Evolutionary conservation across 2,797 vertebrate species (phyloP).

Genomic region (Nannoperca australis): DNA sequence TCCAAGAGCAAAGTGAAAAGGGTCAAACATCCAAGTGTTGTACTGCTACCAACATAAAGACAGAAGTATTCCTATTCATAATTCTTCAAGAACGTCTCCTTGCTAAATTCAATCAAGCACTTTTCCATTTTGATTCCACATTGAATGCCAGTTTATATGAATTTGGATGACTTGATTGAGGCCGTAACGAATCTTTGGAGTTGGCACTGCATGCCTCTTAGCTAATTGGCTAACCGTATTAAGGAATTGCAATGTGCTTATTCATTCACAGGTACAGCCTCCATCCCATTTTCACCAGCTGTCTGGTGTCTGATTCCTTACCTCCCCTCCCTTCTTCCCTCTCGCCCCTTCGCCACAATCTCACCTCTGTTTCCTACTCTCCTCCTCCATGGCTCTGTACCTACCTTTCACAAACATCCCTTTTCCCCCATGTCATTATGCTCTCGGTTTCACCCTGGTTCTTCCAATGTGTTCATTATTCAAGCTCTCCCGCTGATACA

Average conservation of each 20-base stretch:
- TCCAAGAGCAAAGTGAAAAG: slow-evolving; percentile 65
- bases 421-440: neutral
- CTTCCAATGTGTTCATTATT: slow-evolving; percentile 41
- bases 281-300: slow-evolving; percentile 44
- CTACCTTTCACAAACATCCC: slow-evolving; percentile 22
- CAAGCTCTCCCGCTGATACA: slow-evolving; percentile 22
- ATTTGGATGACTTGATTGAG: slow-evolving; percentile 53
- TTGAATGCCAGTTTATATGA: slow-evolving; percentile 58
- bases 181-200: slow-evolving; percentile 70
- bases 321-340: slow-evolving; percentile 14
- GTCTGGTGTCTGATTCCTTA: slow-evolving; percentile 34
- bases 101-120: slow-evolving; percentile 79
- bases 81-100: slow-evolving; percentile 60
- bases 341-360: slow-evolving; percentile 40
- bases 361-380: slow-evolving; percentile 67
- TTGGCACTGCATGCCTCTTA: slow-evolving; percentile 27
- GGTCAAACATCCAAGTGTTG: slow-evolving; percentile 55
- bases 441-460: slow-evolving; percentile 32
- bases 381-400: neutral
- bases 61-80: slow-evolving; percentile 54
- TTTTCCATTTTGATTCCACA: slow-evolving; percentile 73
- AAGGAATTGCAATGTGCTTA: slow-evolving; percentile 59
- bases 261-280: slow-evolving; percentile 68
- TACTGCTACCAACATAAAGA: slow-evolving; percentile 53
- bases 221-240: slow-evolving; percentile 73